Evolutionary conservation across 2,888 invertebrate species (phyloP).

Genomic region (Graphium colonna): DNA sequence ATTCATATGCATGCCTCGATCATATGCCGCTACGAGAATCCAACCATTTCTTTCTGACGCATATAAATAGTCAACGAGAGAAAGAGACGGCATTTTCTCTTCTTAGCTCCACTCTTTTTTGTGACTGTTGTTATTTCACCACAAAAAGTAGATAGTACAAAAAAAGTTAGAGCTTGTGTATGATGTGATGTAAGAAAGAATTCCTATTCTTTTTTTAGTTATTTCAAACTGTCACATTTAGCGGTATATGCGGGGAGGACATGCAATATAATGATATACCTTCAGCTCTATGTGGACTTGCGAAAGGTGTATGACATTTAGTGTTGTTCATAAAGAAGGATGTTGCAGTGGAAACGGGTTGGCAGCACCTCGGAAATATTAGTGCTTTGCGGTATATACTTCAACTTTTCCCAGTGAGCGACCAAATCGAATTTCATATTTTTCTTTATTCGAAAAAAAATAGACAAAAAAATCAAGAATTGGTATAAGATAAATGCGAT

Average conservation of each 20-base stretch:
- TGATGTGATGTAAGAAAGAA: neutral
- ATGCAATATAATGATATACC: slow-evolving; percentile 15
- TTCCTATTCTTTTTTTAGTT: neutral
- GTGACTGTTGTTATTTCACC: neutral
- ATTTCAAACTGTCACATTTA: neutral
- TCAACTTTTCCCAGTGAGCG: neutral
- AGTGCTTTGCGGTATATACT: neutral
- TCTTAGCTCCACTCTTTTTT: neutral
- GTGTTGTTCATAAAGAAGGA: slow-evolving; percentile 4
- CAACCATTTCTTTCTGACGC: neutral
- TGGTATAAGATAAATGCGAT: neutral
- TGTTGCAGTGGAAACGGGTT: slow-evolving; percentile 4
- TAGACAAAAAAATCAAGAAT: no score
- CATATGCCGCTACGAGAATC: neutral
- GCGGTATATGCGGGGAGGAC: neutral
- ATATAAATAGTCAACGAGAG: neutral
- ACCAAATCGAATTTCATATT: neutral
- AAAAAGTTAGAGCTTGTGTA: neutral
- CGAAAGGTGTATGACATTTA: slow-evolving; percentile 2
- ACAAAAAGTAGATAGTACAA: neutral
- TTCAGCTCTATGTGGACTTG: slow-evolving; percentile 5
- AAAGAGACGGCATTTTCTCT: neutral
- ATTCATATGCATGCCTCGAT: neutral
- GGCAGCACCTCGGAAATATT: slow-evolving; percentile 9
- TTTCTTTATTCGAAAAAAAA: no score